These are phyloP conservation scores for Manis crassicaudata DNA, from an alignment of 2,797 vertebrate genomes.

Conservation along the genomic window DNA sequence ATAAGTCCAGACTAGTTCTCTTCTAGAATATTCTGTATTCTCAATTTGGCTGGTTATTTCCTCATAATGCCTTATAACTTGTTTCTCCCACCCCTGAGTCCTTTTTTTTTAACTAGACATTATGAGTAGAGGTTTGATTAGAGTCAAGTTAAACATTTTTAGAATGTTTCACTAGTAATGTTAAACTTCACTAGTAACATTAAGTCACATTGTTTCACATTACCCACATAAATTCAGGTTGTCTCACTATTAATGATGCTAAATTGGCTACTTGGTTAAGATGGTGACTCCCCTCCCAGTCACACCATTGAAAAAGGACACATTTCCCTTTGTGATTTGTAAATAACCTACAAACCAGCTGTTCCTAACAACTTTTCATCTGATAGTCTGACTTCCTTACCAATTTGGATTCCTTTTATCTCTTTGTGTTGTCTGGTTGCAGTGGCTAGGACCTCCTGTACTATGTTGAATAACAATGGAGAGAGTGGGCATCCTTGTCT, in stretches of 20 bases:
- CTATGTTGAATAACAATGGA: no score
- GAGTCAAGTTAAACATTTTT: constrained; percentile 19
- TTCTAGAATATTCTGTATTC: not conserved
- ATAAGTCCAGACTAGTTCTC: not conserved
- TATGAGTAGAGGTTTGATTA: not conserved
- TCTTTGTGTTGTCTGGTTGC: no score
- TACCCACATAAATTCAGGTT: not conserved
- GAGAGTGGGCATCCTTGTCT: no score
- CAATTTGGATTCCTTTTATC: no score
- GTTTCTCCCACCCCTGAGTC: not conserved
- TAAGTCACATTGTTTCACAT: not conserved
- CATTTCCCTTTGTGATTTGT: not conserved
- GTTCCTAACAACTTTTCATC: not conserved
- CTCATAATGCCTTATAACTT: not conserved
- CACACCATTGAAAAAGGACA: not conserved
- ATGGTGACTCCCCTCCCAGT: not conserved
- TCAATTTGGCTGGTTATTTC: constrained; percentile 16
- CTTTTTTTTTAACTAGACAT: not conserved
- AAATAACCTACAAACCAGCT: not conserved
- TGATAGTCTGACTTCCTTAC: not conserved
- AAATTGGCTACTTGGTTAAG: constrained; percentile 13
- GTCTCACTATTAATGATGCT: not conserved
- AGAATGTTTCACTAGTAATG: not conserved
- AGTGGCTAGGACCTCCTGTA: no score
- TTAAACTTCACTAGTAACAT: not conserved